Conservation (phyloP, 2,797 vertebrate genomes). For the Dryobates pubescens region DNA sequence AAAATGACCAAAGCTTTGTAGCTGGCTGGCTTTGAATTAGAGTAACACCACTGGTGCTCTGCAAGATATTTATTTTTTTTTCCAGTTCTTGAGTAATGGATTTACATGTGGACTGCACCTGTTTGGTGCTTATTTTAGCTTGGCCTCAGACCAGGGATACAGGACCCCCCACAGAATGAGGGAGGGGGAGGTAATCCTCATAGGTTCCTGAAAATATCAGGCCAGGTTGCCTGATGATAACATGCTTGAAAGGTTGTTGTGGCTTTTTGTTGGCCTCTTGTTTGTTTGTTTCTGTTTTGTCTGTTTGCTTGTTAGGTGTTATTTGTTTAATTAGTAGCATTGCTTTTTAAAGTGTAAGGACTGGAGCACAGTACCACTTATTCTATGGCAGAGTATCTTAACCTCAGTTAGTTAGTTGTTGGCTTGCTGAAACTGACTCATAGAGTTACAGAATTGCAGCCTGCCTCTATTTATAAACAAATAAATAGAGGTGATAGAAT, state of each 20-base stretch:
- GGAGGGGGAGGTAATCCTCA: neutral
- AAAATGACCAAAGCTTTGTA: neutral
- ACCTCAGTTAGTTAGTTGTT: neutral
- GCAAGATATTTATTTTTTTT: neutral
- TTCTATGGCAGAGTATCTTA: neutral
- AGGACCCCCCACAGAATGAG: neutral
- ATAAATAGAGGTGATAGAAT: neutral
- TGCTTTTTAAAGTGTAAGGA: neutral
- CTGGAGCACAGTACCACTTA: neutral
- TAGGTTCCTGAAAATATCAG: neutral
- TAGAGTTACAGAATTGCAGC: neutral
- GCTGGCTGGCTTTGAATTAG: constrained; percentile 2
- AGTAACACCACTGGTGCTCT: neutral
- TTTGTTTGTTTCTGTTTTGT: no score
- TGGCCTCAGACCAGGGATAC: neutral
- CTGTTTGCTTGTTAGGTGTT: no score
- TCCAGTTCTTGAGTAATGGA: neutral
- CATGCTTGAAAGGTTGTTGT: neutral
- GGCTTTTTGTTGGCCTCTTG: no score
- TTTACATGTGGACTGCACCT: constrained; percentile 31
- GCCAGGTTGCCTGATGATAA: neutral
- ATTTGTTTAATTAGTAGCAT: neutral
- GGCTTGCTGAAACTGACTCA: neutral
- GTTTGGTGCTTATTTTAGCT: neutral
- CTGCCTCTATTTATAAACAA: neutral